Evolutionary conservation across 2,888 invertebrate species (phyloP).

Genomic region (Podotricha telesiphe): DNA sequence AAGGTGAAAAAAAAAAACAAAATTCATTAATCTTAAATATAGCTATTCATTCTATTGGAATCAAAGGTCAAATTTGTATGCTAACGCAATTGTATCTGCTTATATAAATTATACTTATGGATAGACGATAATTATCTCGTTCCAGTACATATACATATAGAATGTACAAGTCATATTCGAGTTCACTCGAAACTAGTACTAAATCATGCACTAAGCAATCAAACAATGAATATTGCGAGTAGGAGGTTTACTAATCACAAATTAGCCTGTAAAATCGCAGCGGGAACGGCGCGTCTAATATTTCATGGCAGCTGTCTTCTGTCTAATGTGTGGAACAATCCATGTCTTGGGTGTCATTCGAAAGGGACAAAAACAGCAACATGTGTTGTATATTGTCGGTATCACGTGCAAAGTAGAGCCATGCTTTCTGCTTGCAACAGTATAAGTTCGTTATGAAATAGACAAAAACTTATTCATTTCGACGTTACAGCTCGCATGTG

Average conservation of each 20-base stretch:
- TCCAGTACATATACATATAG: slow-evolving; percentile 53
- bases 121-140: slow-evolving; percentile 44
- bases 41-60: slow-evolving; percentile 34
- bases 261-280: slow-evolving; percentile 61
- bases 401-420: slow-evolving; percentile 66
- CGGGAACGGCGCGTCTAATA: slow-evolving; percentile 58
- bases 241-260: slow-evolving; percentile 56
- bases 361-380: slow-evolving; percentile 65
- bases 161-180: slow-evolving; percentile 71
- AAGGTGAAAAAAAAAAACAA: slow-evolving; percentile 22
- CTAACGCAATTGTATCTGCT: slow-evolving; percentile 48
- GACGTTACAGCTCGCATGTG: slow-evolving; percentile 24
- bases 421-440: slow-evolving; percentile 54
- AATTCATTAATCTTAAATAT: slow-evolving; percentile 33
- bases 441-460: slow-evolving; percentile 29
- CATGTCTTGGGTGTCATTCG: slow-evolving; percentile 68
- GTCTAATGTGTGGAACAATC: slow-evolving; percentile 66
- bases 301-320: slow-evolving; percentile 64
- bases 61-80: slow-evolving; percentile 58
- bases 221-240: slow-evolving; percentile 69
- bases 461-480: slow-evolving; percentile 33
- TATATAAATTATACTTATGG: slow-evolving; percentile 66
- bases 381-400: slow-evolving; percentile 58
- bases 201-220: slow-evolving; percentile 73
- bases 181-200: slow-evolving; percentile 65